A percentile compares a stretch with the other conserved stretches of the same genome.
phyloP scores from a whole-genome alignment of 2,797 vertebrate genomes.

The Fistularia tabacaria region DNA sequence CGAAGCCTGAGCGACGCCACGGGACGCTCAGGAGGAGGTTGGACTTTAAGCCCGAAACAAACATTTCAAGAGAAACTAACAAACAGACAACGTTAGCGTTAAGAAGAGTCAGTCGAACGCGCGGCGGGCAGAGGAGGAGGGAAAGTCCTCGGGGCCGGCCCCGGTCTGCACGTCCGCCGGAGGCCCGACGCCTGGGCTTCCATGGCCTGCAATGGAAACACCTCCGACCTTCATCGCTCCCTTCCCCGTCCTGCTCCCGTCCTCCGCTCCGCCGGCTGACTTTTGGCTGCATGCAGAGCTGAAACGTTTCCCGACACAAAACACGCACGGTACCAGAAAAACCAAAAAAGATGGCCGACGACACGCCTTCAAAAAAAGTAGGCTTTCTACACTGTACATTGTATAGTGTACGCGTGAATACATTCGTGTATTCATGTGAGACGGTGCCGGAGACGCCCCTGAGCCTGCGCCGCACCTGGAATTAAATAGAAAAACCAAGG shows the following conservation, averaged over 20 bases:
- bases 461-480: constrained; percentile 49
- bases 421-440: constrained; percentile 69
- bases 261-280: not conserved
- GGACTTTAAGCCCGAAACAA: constrained; percentile 14
- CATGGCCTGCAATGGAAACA: no score
- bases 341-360: not conserved
- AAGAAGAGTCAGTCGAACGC: no score
- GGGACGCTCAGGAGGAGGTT: no score
- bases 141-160: no score
- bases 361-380: constrained; percentile 2
- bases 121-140: no score
- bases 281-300: constrained; percentile 53
- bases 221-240: no score
- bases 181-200: no score
- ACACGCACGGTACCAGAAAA: not conserved
- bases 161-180: no score
- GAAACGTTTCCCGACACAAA: not conserved
- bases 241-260: no score
- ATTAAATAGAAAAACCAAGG: constrained; percentile 71
- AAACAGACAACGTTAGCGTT: no score
- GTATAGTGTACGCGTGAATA: constrained; percentile 48
- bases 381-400: constrained; percentile 43
- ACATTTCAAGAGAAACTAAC: not conserved
- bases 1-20: no score
- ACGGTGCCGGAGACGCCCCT: not conserved